A percentile compares a stretch with the other conserved stretches of the same genome.
phyloP scores from a whole-genome alignment of 2,888 invertebrate species.

The Hydriomena furcata region DNA sequence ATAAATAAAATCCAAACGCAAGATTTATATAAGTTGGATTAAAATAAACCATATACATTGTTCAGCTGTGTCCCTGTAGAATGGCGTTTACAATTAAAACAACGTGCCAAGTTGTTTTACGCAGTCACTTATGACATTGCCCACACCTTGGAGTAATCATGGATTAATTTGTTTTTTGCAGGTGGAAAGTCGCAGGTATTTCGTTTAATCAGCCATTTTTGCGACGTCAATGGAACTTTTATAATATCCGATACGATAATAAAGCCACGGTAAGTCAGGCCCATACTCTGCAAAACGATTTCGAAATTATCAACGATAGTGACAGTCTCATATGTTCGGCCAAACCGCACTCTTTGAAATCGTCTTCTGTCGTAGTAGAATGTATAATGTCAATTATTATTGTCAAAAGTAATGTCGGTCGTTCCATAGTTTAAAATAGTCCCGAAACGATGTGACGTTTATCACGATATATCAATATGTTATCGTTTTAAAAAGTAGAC shows the following conservation, averaged over 20 bases:
- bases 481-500: too few relatives aligned
- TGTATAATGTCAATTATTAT: too few relatives aligned
- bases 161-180: conserved; percentile 63
- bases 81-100: conserved; percentile 64
- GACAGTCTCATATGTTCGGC: too few relatives aligned
- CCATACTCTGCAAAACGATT: too few relatives aligned
- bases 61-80: conserved; percentile 38
- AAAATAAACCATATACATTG: conserved; percentile 1
- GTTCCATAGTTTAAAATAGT: too few relatives aligned
- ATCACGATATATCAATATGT: too few relatives aligned
- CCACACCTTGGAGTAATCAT: conserved; percentile 70
- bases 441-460: too few relatives aligned
- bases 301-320: too few relatives aligned
- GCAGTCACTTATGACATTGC: conserved; percentile 63
- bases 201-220: conserved; percentile 30
- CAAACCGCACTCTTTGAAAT: too few relatives aligned
- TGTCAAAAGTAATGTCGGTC: too few relatives aligned
- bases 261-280: background rate
- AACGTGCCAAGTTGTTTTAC: conserved; percentile 59
- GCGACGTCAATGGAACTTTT: background rate
- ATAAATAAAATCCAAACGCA: too few relatives aligned
- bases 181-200: conserved; percentile 16
- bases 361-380: too few relatives aligned
- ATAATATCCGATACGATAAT: conserved; percentile 1
- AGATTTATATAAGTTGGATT: background rate